phyloP scores from a whole-genome alignment of 2,113 vertebrate species.

The Solea senegalensis region DNA sequence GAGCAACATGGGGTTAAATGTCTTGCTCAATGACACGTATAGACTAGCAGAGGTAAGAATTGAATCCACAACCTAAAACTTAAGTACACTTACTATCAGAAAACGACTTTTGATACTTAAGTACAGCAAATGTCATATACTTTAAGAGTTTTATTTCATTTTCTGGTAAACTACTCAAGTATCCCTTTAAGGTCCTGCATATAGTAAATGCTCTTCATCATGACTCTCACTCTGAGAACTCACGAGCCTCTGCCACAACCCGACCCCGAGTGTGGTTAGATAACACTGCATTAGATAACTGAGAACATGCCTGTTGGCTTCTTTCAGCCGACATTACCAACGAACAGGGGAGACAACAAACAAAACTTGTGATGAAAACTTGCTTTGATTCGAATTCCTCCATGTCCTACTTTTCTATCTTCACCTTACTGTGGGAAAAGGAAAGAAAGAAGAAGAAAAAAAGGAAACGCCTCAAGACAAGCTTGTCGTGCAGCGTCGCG shows the following conservation, averaged over 20 bases:
- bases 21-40: too few relatives aligned
- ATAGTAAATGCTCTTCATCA: constrained; percentile 37
- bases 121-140: too few relatives aligned
- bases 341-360: constrained; percentile 29
- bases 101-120: too few relatives aligned
- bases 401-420: background rate
- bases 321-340: constrained; percentile 55
- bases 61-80: too few relatives aligned
- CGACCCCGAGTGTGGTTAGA: constrained; percentile 60
- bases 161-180: too few relatives aligned
- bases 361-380: constrained; percentile 43
- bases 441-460: background rate
- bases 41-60: too few relatives aligned
- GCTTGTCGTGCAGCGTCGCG: constrained; percentile 5
- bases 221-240: constrained; percentile 30
- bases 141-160: too few relatives aligned
- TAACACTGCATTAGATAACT: constrained; percentile 67
- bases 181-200: constrained; percentile 24
- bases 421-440: constrained; percentile 18
- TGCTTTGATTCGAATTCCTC: constrained; percentile 18
- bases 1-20: too few relatives aligned
- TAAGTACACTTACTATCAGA: too few relatives aligned
- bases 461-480: constrained; percentile 5
- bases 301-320: constrained; percentile 52
- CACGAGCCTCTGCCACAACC: constrained; percentile 12